A percentile compares a stretch with the other conserved stretches of the same genome.
Conservation (phyloP, 2,888 invertebrate genomes). For the Theodoxus fluviatilis region DNA sequence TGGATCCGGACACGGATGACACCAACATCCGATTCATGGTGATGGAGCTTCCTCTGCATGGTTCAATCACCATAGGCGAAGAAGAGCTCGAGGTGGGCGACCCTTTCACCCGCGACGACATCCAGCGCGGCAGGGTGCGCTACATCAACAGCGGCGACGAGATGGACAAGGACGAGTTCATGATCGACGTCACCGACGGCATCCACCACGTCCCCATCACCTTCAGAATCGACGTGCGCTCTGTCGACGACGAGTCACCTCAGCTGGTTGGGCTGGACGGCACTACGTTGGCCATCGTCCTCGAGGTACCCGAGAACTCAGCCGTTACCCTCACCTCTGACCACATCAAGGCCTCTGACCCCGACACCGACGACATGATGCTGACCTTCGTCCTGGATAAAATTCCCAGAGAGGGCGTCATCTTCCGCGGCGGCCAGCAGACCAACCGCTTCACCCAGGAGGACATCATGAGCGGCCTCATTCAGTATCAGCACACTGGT, state of each 20-base stretch:
- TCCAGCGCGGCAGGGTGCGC: slow-evolving; percentile 48
- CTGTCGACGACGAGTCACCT: slow-evolving; percentile 58
- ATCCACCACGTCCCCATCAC: slow-evolving; percentile 59
- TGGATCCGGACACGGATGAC: slow-evolving; percentile 59
- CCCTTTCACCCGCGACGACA: slow-evolving; percentile 53
- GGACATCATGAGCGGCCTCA: slow-evolving; percentile 48
- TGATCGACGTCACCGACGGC: slow-evolving; percentile 63
- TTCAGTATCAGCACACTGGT: slow-evolving; percentile 58
- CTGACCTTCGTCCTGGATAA: slow-evolving; percentile 53
- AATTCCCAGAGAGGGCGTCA: slow-evolving; percentile 50
- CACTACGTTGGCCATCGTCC: slow-evolving; percentile 44
- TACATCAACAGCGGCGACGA: slow-evolving; percentile 59
- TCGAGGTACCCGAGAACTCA: slow-evolving; percentile 54
- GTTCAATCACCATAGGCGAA: slow-evolving; percentile 48
- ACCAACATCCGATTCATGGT: slow-evolving; percentile 40
- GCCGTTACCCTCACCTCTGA: slow-evolving; percentile 44
- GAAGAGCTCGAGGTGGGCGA: slow-evolving; percentile 47
- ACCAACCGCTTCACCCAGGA: slow-evolving; percentile 58
- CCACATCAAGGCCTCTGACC: slow-evolving; percentile 51
- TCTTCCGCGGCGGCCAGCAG: slow-evolving; percentile 44
- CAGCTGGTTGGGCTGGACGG: slow-evolving; percentile 41
- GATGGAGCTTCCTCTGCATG: slow-evolving; percentile 51
- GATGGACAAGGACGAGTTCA: slow-evolving; percentile 53
- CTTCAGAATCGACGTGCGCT: slow-evolving; percentile 52
- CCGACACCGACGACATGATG: slow-evolving; percentile 53